These are phyloP conservation scores for Oscheius myriophilus DNA, from an alignment of 2,888 invertebrate genomes.

Conservation along the genomic window DNA sequence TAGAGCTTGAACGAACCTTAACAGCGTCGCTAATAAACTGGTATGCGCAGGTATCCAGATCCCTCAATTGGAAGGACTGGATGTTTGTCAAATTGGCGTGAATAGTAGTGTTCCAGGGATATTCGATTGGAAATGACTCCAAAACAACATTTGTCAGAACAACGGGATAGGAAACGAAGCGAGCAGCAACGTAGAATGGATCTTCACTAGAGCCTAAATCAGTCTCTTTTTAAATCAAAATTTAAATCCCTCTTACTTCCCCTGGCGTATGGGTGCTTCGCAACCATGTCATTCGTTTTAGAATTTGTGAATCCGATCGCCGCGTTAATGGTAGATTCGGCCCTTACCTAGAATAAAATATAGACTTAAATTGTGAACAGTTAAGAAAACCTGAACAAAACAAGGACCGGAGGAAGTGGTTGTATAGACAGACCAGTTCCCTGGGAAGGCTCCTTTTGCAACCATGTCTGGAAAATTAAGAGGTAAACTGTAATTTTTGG, in stretches of 20 bases:
- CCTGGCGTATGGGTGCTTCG: not conserved
- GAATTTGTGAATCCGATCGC: conserved; percentile 5
- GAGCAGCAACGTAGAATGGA: not conserved
- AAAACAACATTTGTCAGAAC: not conserved
- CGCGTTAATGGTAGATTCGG: not conserved
- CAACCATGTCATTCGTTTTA: not conserved
- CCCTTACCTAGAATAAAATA: not conserved
- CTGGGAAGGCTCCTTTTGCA: not conserved
- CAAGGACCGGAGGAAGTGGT: not conserved
- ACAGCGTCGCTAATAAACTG: not conserved
- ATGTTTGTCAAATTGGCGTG: not conserved
- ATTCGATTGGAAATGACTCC: not conserved
- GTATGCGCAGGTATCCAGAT: not conserved
- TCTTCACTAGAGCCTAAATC: not conserved
- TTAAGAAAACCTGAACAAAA: not conserved
- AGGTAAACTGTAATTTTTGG: too few species aligned
- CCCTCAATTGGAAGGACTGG: conserved; percentile 2
- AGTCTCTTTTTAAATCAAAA: too few species aligned
- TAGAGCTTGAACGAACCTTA: too few species aligned
- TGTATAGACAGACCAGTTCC: not conserved
- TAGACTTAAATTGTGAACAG: not conserved
- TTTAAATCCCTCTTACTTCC: not conserved
- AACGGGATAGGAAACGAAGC: not conserved
- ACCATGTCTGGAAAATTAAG: too few species aligned
- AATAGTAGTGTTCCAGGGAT: not conserved